Percentiles rank a stretch among this genome's conserved stretches.
These are phyloP conservation scores for Phataginus tetradactyla DNA, from an alignment of 2,797 vertebrate species.

Conservation along the genomic window DNA sequence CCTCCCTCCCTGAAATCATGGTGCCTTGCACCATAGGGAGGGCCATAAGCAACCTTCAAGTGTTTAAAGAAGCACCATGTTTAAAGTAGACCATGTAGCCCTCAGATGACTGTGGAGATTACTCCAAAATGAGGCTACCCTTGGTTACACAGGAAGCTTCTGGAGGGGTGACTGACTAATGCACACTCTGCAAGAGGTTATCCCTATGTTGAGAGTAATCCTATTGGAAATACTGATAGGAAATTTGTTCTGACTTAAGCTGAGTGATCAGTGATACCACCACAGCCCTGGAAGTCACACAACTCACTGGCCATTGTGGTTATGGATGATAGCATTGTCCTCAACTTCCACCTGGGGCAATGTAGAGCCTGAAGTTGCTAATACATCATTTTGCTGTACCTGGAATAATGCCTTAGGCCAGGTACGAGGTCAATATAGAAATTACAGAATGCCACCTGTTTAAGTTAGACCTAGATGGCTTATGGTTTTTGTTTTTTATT, in stretches of 20 bases:
- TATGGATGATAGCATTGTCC: not conserved
- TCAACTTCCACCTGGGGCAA: not conserved
- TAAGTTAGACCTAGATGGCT: not conserved
- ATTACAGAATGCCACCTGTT: conserved; percentile 8
- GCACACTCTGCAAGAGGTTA: not conserved
- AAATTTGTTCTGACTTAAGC: conserved; percentile 8
- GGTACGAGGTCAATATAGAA: not conserved
- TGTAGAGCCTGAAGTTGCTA: not conserved
- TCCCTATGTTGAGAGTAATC: not conserved
- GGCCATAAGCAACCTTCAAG: not conserved
- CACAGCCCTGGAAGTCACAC: not conserved
- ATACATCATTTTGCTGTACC: not conserved
- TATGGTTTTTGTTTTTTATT: not conserved
- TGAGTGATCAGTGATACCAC: not conserved
- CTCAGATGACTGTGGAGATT: not conserved
- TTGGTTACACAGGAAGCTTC: not conserved
- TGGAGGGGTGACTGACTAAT: not conserved
- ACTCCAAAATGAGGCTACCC: not conserved
- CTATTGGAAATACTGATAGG: not conserved
- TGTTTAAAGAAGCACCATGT: not conserved
- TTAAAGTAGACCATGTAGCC: not conserved
- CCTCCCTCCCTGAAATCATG: not conserved
- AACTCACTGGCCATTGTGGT: not conserved
- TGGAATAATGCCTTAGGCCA: not conserved
- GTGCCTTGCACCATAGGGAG: not conserved